Evolutionary conservation across 2,888 invertebrate genomes (phyloP), one percentile per base, ranked within the genome.

Genomic region (Ptychoptera contaminata): DNA sequence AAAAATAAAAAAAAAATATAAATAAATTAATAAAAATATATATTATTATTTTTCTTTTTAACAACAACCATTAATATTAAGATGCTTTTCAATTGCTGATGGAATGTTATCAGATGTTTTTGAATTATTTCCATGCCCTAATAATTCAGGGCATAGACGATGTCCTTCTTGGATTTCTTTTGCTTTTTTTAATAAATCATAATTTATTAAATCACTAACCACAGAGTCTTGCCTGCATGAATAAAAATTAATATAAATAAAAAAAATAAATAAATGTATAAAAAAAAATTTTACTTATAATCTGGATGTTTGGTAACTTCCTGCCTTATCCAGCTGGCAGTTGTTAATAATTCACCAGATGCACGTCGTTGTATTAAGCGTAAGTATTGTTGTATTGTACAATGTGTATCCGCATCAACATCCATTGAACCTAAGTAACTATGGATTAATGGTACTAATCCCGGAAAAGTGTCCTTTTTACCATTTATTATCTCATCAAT

Each of bases 401-500:
- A 97, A 63, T 91, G 87, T 36, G 96, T 97, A 65, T 97, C 97
- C 2, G 94, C 92, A 68, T 98, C 98, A 42, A 96, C 87, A 63
- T 98, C 96, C 79, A 96, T 90, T 48, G 85, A 86, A 52, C 84
- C 83, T 55, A 98, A 71, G 67, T 93, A 98, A 55, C 85, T 88
- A 61, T 91, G 85, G 49, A 98, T 91, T 54, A 99, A 69, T 4
- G 94, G 88, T 52, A 96, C 79, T 55, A 99, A 71, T 0, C 98
- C 98, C 16, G 94, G 93, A 69, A 97, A 99, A 48, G 81, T 78
- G 46, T 82, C 84, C 48, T 79, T 78, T 71, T 88, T 87, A 59
- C 97, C 98, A 64, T 96, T 97, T 55, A 98, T 86, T 56, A 98
- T 97, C 68, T 98, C 92, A 63, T 92, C 78, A 51, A 96, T 75